Base-by-base conservation (phyloP, 35 echinoderm and acorn worm genomes). In the Eucidaris tribuloides region DNA sequence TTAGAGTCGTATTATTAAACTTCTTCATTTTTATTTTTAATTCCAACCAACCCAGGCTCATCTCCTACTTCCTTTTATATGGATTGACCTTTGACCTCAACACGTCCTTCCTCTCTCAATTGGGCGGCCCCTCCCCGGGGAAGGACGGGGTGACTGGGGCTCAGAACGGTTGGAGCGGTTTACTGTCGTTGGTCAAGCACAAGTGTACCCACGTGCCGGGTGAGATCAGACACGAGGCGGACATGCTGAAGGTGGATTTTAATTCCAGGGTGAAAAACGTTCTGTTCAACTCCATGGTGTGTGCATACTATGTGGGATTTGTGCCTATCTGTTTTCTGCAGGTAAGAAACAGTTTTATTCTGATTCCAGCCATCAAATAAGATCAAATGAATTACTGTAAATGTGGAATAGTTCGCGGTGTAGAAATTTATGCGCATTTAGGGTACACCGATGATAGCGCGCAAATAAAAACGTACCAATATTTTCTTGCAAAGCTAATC, bases 291-390 rank as follows among this genome's bases (percentile, higher is more conserved):
- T 99, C 96, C 13, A 99, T 99, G 96, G 96, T 99, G 30, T 99
- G 96, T 52, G 96, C 96, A 35, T 99, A 99, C 79, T 99, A 99
- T 68, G 96, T 99, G 31, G 96, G 96, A 39, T 99, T 99, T 87
- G 96, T 99, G 9, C 96, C 96, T 2, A 89, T 99, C 43, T 99
- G 96, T 77, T 99, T 99, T 58, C 35, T 99, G 11, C 96, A 99
- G 87, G 96, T 99, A 39, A 92, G 79, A n/a, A n/a, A n/a, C n/a
- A n/a, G n/a, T n/a, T n/a, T n/a, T n/a, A n/a, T n/a, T n/a, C n/a
- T n/a, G n/a, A n/a, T n/a, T n/a, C n/a, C n/a, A n/a, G n/a, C n/a
- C n/a, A n/a, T n/a, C n/a, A n/a, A n/a, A n/a, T n/a, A n/a, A n/a
- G n/a, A n/a, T n/a, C n/a, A n/a, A n/a, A n/a, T n/a, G n/a, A n/a